Conservation (phyloP, 2,888 invertebrate genomes). For the Zaprionus obscuricornis region DNA sequence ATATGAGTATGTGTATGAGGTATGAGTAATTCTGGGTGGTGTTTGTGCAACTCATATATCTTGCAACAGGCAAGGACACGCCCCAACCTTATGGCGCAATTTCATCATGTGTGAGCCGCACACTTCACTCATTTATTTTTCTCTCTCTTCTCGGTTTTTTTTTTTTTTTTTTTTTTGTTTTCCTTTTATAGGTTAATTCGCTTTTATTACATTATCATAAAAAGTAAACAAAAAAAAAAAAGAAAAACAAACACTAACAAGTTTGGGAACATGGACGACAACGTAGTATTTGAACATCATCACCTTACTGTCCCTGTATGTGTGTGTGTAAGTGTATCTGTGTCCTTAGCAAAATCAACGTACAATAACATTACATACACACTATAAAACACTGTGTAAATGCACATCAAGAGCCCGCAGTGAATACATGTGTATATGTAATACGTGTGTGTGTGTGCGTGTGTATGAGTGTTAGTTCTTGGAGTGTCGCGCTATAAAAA, state of each 20-base stretch:
- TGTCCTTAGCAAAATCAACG: too few relatives aligned
- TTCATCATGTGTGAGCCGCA: conserved; percentile 71
- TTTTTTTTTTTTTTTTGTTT: too few relatives aligned
- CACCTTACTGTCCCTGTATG: conserved; percentile 34
- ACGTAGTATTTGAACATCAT: not conserved
- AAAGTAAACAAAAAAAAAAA: conserved; percentile 49
- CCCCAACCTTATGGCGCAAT: conserved; percentile 78
- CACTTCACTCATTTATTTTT: too few relatives aligned
- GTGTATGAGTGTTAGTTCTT: conserved; percentile 42
- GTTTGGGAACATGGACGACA: conserved; percentile 35
- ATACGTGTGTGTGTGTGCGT: not conserved
- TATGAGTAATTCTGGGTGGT: too few relatives aligned
- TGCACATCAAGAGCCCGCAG: not conserved
- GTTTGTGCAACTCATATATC: conserved; percentile 33
- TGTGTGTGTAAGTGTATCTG: too few relatives aligned
- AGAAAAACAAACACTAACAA: conserved; percentile 35
- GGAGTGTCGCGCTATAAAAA: conserved; percentile 59
- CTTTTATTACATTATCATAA: conserved; percentile 81
- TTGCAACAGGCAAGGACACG: conserved; percentile 61
- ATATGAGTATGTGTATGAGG: too few relatives aligned
- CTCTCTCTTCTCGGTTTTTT: too few relatives aligned
- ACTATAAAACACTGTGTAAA: too few relatives aligned
- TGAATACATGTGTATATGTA: not conserved
- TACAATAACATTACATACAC: too few relatives aligned
- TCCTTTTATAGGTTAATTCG: conserved; percentile 81